These are phyloP conservation scores for Lycaon pictus DNA, from an alignment of 2,113 vertebrate species.

Conservation along the genomic window DNA sequence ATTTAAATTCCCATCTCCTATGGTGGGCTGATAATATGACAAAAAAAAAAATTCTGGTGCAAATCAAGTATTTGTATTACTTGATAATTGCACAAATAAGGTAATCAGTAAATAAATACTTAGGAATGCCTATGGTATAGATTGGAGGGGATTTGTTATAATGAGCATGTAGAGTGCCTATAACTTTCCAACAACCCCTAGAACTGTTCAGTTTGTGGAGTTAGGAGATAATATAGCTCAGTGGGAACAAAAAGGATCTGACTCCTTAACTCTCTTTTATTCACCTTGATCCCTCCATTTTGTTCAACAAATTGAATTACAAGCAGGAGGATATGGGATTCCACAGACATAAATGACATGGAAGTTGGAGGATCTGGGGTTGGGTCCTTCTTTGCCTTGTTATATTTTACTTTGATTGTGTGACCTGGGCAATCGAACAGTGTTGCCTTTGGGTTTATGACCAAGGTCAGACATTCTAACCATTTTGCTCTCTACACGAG, in stretches of 20 bases:
- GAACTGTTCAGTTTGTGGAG: background rate
- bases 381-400: background rate
- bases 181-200: background rate
- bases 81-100: background rate
- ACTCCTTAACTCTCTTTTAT: constrained; percentile 26
- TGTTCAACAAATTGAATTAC: constrained; percentile 59
- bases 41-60: background rate
- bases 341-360: background rate
- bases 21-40: background rate
- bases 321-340: constrained; percentile 4
- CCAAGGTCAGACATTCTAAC: constrained; percentile 41
- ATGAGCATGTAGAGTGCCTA: background rate
- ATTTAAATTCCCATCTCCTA: background rate
- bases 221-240: background rate
- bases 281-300: constrained; percentile 43
- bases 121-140: background rate
- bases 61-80: background rate
- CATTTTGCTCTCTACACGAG: background rate
- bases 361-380: background rate
- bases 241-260: background rate
- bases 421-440: background rate
- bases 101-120: background rate
- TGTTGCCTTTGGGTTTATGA: constrained; percentile 19
- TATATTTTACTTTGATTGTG: background rate
- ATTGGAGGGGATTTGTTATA: background rate